phyloP scores from a whole-genome alignment of 1,140 invertebrate genomes.

The Heliconius melpomene region DNA sequence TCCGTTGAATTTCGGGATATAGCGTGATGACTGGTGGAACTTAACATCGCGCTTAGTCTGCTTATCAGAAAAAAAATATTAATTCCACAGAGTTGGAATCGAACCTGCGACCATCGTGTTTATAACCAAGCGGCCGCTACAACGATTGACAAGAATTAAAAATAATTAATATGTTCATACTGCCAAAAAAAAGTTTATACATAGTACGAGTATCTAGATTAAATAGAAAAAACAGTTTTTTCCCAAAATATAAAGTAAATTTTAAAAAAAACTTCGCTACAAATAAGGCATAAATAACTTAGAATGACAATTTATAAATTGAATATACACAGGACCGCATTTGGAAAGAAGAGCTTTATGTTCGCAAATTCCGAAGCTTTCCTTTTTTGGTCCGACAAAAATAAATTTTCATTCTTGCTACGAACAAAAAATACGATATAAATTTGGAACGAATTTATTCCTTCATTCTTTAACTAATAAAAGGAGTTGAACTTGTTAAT shows the following conservation, averaged over 20 bases:
- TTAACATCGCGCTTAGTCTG: too few relatives aligned
- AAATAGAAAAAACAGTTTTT: not conserved
- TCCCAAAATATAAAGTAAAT: not conserved
- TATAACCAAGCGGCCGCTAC: too few relatives aligned
- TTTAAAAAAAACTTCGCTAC: not conserved
- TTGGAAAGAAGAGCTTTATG: constrained; percentile 4
- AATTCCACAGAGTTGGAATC: too few relatives aligned
- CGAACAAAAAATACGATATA: constrained; percentile 8
- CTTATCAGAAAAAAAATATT: too few relatives aligned
- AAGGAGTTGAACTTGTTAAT: not conserved
- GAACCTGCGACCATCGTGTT: too few relatives aligned
- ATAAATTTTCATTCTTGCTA: not conserved
- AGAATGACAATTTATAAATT: constrained; percentile 28
- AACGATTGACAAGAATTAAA: too few relatives aligned
- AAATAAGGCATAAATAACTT: constrained; percentile 25
- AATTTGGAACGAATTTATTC: constrained; percentile 14
- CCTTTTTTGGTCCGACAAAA: not conserved
- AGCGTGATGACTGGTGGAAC: too few relatives aligned
- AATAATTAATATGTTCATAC: too few relatives aligned
- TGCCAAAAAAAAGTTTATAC: not conserved
- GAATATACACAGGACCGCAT: constrained; percentile 22
- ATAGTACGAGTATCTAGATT: not conserved
- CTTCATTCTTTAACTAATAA: not conserved
- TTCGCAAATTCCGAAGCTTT: not conserved
- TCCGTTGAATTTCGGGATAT: too few relatives aligned